Evolutionary conservation across 2,888 invertebrate species (phyloP).

Genomic region (Gymnosoma rotundatum): DNA sequence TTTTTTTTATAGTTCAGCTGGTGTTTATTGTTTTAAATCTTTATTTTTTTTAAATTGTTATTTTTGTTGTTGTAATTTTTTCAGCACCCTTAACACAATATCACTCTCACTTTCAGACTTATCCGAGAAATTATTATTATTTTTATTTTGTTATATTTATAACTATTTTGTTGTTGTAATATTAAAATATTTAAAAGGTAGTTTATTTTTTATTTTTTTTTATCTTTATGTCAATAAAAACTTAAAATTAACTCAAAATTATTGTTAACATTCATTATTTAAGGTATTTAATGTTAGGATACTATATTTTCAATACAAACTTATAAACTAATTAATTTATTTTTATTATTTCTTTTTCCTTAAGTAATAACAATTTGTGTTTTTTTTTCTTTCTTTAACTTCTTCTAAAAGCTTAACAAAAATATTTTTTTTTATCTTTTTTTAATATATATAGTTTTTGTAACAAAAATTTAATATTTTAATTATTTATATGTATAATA

Average conservation of each 20-base stretch:
- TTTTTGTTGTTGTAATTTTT: slow-evolving; percentile 72
- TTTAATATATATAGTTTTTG: slow-evolving; percentile 44
- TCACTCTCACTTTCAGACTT: slow-evolving; percentile 82
- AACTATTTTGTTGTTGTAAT: slow-evolving; percentile 41
- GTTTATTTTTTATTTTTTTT: not conserved
- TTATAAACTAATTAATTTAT: slow-evolving; percentile 45
- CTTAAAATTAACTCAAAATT: slow-evolving; percentile 74
- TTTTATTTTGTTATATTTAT: slow-evolving; percentile 65
- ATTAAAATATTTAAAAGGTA: not conserved
- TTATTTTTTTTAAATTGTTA: slow-evolving; percentile 66
- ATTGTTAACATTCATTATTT: slow-evolving; percentile 53
- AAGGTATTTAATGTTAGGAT: slow-evolving; percentile 18
- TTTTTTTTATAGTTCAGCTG: slow-evolving; percentile 58
- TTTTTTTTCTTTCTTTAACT: slow-evolving; percentile 50
- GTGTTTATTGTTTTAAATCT: slow-evolving; percentile 49
- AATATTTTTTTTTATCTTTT: slow-evolving; percentile 59
- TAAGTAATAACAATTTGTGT: slow-evolving; percentile 46
- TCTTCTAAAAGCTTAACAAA: slow-evolving; percentile 69
- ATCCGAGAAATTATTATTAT: slow-evolving; percentile 77
- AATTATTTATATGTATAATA: slow-evolving; percentile 34
- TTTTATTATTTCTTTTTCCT: slow-evolving; percentile 10
- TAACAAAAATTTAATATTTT: slow-evolving; percentile 48
- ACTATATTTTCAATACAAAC: slow-evolving; percentile 38
- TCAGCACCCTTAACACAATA: slow-evolving; percentile 82
- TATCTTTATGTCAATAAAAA: slow-evolving; percentile 45